Conservation (phyloP, 2,888 invertebrate genomes). For the Chorisops tibialis region DNA sequence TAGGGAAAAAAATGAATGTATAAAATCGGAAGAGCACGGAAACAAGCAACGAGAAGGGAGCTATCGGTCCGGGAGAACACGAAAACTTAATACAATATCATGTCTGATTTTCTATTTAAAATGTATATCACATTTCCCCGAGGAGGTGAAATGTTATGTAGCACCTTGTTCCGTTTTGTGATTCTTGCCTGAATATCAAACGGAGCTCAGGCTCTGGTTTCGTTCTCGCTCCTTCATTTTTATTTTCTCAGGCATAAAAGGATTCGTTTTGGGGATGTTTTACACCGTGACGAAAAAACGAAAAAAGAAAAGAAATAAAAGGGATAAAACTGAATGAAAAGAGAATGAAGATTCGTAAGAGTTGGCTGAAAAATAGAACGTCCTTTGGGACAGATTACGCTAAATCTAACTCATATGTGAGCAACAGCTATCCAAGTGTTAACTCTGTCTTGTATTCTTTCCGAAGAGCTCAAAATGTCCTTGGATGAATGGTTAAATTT, state of each 20-base stretch:
- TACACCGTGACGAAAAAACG: neutral
- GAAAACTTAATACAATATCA: slow-evolving; percentile 16
- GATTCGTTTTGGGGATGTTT: neutral
- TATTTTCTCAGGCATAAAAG: slow-evolving; percentile 1
- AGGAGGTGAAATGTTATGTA: neutral
- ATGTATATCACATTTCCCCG: neutral
- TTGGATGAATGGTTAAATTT: too few relatives aligned
- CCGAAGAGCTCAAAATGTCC: too few relatives aligned
- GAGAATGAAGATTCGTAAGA: neutral
- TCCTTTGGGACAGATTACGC: neutral
- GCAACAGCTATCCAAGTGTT: too few relatives aligned
- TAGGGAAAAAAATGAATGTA: neutral
- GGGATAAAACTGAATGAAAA: too few relatives aligned
- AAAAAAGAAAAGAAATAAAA: neutral
- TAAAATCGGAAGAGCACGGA: neutral
- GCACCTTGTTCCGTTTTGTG: slow-evolving; percentile 6
- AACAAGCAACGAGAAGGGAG: neutral
- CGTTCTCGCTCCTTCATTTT: neutral
- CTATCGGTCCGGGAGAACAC: neutral
- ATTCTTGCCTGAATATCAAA: neutral
- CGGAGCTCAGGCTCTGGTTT: neutral
- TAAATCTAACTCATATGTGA: neutral
- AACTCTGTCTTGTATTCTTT: too few relatives aligned
- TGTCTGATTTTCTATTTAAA: slow-evolving; percentile 11
- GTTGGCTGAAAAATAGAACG: neutral